phyloP scores from a whole-genome alignment of 2,888 invertebrate species.

The Zelleria hepariella region DNA sequence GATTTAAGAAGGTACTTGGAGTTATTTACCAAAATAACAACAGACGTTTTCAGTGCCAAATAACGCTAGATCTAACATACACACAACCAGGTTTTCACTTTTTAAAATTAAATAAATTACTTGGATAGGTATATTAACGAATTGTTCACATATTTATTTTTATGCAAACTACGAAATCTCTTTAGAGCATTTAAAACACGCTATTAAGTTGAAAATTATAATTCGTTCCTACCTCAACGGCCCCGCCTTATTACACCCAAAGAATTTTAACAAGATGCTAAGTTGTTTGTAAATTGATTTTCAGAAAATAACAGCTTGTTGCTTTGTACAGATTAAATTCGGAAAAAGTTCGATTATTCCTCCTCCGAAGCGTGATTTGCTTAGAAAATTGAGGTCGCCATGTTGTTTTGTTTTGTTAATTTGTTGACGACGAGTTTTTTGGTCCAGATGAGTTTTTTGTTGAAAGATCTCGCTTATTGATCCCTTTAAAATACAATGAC shows the following conservation, averaged over 20 bases:
- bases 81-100: too few species aligned
- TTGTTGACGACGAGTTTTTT: slow-evolving; percentile 1
- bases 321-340: slow-evolving; percentile 58
- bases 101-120: too few species aligned
- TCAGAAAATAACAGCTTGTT: slow-evolving; percentile 52
- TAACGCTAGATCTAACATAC: too few species aligned
- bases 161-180: too few species aligned
- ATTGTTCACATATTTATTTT: neutral
- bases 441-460: neutral
- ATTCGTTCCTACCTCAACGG: neutral
- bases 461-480: neutral
- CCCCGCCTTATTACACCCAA: slow-evolving; percentile 34
- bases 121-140: too few species aligned
- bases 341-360: slow-evolving; percentile 56
- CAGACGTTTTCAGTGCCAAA: too few species aligned
- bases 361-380: neutral
- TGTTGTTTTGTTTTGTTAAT: slow-evolving; percentile 1
- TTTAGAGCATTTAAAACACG: too few species aligned
- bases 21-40: too few species aligned
- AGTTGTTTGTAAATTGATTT: slow-evolving; percentile 71
- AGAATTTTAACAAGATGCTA: slow-evolving; percentile 68
- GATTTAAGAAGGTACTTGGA: too few species aligned
- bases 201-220: too few species aligned
- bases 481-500: neutral
- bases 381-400: slow-evolving; percentile 37